Conservation (phyloP, 2,797 vertebrate genomes). For the Sebastes iracundus region DNA sequence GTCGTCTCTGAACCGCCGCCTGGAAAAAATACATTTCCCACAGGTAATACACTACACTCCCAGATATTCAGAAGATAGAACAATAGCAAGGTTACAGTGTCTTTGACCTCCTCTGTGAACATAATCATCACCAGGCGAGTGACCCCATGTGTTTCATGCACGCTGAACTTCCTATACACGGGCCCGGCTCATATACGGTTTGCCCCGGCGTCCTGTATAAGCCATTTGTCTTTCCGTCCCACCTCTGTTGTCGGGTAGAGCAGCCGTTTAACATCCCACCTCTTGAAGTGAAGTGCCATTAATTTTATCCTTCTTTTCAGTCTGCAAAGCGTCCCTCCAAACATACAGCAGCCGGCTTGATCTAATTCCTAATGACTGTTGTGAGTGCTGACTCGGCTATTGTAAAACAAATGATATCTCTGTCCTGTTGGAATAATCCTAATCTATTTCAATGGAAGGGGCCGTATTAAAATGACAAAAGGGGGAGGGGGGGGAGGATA, state of each 20-base stretch:
- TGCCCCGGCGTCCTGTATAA: background rate
- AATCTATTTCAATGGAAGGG: conserved; percentile 78
- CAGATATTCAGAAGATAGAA: conserved; percentile 68
- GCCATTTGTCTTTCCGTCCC: conserved; percentile 52
- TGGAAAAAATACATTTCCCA: conserved; percentile 73
- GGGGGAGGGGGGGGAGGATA: conserved; percentile 6
- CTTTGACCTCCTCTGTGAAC: conserved; percentile 66
- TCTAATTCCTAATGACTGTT: conserved; percentile 73
- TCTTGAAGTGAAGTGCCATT: conserved; percentile 49
- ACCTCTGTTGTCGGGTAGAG: conserved; percentile 25
- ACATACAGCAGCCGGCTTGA: conserved; percentile 27
- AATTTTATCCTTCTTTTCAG: conserved; percentile 53
- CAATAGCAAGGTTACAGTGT: conserved; percentile 78
- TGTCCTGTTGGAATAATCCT: conserved; percentile 82
- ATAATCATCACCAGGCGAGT: conserved; percentile 54
- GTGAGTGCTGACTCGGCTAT: conserved; percentile 76
- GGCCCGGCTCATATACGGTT: background rate
- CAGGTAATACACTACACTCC: conserved; percentile 59
- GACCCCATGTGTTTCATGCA: conserved; percentile 49
- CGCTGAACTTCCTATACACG: conserved; percentile 22
- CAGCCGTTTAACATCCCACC: conserved; percentile 28
- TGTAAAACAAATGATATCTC: conserved; percentile 81
- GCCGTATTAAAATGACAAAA: conserved; percentile 68
- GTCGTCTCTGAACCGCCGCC: conserved; percentile 49
- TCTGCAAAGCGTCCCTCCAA: conserved; percentile 47